These are phyloP conservation scores for Proteles cristata DNA, from an alignment of 2,113 vertebrate genomes.

Conservation along the genomic window DNA sequence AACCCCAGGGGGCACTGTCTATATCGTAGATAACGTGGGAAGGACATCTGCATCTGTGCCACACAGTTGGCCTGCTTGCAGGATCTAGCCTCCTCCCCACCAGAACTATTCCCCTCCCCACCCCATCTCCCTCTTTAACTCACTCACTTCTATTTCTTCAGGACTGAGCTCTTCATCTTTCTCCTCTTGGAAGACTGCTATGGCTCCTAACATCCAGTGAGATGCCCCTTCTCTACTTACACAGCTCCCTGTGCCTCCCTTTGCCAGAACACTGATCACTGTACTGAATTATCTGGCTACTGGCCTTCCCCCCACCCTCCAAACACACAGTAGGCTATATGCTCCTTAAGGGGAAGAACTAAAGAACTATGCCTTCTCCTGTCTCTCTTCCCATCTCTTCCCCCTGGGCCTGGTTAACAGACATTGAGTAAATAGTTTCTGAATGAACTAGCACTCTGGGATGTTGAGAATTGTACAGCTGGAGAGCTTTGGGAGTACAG, in stretches of 20 bases:
- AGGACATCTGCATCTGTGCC: not conserved
- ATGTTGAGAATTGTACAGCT: slow-evolving; percentile 15
- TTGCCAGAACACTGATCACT: not conserved
- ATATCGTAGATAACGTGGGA: not conserved
- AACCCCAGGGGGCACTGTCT: not conserved
- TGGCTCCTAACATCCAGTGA: not conserved
- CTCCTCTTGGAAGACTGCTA: not conserved
- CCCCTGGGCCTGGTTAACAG: not conserved
- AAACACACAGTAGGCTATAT: not conserved
- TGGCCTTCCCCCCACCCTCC: not conserved
- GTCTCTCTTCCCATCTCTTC: not conserved
- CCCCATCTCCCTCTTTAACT: not conserved
- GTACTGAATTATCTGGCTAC: not conserved
- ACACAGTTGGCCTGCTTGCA: not conserved
- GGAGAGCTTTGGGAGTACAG: slow-evolving; percentile 27
- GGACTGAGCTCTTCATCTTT: not conserved
- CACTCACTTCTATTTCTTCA: slow-evolving; percentile 1
- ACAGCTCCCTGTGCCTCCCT: not conserved
- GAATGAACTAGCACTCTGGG: slow-evolving; percentile 47
- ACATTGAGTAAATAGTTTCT: slow-evolving; percentile 41
- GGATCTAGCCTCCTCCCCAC: not conserved
- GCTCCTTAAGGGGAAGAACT: slow-evolving; percentile 21
- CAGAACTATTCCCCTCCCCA: not conserved
- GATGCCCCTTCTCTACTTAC: not conserved
- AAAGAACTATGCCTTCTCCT: not conserved